phyloP scores from a whole-genome alignment of 2,888 invertebrate genomes.

The Lasioglossum lativentre region DNA sequence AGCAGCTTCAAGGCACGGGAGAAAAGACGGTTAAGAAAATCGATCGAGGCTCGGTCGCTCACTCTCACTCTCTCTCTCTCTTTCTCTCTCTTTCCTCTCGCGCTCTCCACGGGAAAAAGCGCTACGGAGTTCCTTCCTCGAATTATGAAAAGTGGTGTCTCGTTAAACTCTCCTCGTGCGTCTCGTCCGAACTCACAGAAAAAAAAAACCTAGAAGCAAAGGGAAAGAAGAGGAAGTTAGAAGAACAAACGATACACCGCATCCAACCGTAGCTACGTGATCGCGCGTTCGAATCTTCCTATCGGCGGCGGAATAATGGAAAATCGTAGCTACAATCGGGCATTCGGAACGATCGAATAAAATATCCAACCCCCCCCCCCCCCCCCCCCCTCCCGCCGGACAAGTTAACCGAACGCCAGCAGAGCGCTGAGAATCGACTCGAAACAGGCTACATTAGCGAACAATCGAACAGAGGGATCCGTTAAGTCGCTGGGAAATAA shows the following conservation, averaged over 20 bases:
- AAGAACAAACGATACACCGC: constrained; percentile 3
- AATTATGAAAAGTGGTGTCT: constrained; percentile 60
- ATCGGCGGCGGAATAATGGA: constrained; percentile 30
- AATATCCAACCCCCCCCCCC: background rate
- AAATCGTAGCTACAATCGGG: constrained; percentile 1
- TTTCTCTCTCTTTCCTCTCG: background rate
- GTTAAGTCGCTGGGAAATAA: constrained; percentile 6
- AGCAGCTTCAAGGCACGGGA: constrained; percentile 49
- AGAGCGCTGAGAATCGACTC: background rate
- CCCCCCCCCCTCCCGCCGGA: no score
- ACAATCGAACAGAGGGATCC: background rate
- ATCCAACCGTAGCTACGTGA: constrained; percentile 11
- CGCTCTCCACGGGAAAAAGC: constrained; percentile 35
- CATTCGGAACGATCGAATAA: background rate
- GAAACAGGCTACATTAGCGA: background rate
- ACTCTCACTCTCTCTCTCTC: background rate
- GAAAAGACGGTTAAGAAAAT: constrained; percentile 66
- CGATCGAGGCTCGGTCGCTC: constrained; percentile 45
- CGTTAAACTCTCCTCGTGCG: constrained; percentile 47
- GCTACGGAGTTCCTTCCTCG: constrained; percentile 46
- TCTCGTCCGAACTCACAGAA: background rate
- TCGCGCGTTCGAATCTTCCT: constrained; percentile 24
- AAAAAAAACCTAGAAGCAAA: background rate
- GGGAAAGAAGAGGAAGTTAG: background rate
- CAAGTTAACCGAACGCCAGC: background rate